Evolutionary conservation across 2,113 vertebrate species (phyloP).

Genomic region (Stigmatopora argus): DNA sequence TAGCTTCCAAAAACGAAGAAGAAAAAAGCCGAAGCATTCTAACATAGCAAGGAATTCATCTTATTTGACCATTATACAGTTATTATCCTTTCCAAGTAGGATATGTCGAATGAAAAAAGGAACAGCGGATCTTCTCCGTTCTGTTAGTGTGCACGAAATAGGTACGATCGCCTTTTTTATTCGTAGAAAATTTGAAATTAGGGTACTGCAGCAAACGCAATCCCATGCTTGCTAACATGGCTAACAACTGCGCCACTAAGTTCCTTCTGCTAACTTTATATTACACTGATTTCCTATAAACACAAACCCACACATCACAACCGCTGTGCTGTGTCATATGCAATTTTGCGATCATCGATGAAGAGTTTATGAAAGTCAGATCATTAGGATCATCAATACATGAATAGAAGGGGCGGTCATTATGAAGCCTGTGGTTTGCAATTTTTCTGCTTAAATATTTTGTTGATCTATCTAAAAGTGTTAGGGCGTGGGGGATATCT

Average conservation of each 20-base stretch:
- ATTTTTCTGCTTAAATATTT: not conserved
- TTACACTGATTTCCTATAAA: not conserved
- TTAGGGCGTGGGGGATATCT: not conserved
- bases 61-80: not conserved
- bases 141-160: slow-evolving; percentile 28
- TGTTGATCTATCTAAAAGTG: not conserved
- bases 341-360: not conserved
- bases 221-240: slow-evolving; percentile 14
- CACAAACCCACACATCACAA: not conserved
- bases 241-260: slow-evolving; percentile 18
- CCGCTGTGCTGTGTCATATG: not conserved
- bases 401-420: not conserved
- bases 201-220: not conserved
- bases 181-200: slow-evolving; percentile 9
- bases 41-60: not conserved
- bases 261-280: not conserved
- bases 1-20: not conserved
- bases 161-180: slow-evolving; percentile 47
- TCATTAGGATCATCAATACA: not conserved
- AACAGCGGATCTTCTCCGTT: not conserved
- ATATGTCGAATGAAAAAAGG: slow-evolving; percentile 22
- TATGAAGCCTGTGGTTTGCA: not conserved
- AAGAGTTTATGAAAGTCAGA: not conserved
- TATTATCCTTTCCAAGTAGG: not conserved
- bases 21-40: not conserved